Conservation (phyloP, 2,888 invertebrate genomes). For the Drosophila anomalipes region DNA sequence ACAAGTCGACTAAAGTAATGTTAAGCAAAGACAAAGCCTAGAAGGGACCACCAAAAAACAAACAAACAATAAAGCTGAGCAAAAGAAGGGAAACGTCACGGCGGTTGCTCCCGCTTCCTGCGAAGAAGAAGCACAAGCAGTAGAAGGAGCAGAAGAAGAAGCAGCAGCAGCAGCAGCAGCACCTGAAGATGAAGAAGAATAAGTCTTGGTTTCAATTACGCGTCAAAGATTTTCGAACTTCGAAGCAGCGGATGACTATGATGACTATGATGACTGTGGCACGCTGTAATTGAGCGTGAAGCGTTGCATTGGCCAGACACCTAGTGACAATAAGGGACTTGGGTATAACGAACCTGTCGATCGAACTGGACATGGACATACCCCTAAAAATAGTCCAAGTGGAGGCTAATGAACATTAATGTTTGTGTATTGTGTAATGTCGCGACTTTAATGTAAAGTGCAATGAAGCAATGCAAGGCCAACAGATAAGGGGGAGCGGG, state of each 20-base stretch:
- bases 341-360: constrained; percentile 51
- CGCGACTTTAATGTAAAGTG: constrained; percentile 79
- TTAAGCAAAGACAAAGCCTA: constrained; percentile 48
- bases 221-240: constrained; percentile 17
- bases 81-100: constrained; percentile 76
- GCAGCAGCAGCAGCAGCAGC: constrained; percentile 12
- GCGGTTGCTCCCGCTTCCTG: constrained; percentile 78
- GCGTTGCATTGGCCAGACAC: constrained; percentile 64
- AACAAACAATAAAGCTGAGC: constrained; percentile 52
- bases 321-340: constrained; percentile 42
- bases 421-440: constrained; percentile 69
- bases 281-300: constrained; percentile 73
- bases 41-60: constrained; percentile 42
- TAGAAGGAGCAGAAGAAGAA: not conserved
- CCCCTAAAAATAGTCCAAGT: constrained; percentile 43
- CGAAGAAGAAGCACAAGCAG: constrained; percentile 16
- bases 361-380: constrained; percentile 29
- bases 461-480: constrained; percentile 76
- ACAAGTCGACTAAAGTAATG: constrained; percentile 42
- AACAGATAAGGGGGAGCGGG: constrained; percentile 17
- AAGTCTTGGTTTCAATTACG: constrained; percentile 71
- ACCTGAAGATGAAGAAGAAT: constrained; percentile 13
- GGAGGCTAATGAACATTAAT: constrained; percentile 74
- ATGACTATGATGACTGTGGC: constrained; percentile 16
- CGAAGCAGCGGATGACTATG: constrained; percentile 9